Evolutionary conservation across 2,113 vertebrate genomes (phyloP).

Genomic region (Notechis scutatus): DNA sequence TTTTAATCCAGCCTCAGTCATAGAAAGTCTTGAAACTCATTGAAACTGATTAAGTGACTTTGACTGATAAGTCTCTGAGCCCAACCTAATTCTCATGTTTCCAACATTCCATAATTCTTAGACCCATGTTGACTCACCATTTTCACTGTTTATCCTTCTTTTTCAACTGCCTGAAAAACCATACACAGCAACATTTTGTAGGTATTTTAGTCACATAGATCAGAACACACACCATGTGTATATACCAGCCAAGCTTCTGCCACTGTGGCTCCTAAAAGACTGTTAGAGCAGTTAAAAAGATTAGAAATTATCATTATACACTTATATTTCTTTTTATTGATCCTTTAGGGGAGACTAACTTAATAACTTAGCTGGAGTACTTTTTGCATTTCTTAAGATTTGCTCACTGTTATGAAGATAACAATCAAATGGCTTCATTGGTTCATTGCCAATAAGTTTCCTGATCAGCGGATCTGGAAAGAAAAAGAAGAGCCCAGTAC

Average conservation of each 20-base stretch:
- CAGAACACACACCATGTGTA: slow-evolving; percentile 1
- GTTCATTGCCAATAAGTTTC: slow-evolving; percentile 52
- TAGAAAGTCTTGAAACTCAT: background rate
- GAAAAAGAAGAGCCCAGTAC: slow-evolving; percentile 8
- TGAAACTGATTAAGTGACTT: background rate
- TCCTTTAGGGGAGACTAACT: slow-evolving; percentile 50
- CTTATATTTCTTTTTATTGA: slow-evolving; percentile 54
- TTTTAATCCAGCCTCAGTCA: background rate
- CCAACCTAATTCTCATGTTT: background rate
- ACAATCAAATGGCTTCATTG: slow-evolving; percentile 51
- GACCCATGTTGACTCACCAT: background rate
- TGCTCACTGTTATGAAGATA: slow-evolving; percentile 51
- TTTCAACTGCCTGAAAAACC: slow-evolving; percentile 4
- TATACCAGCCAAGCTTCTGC: background rate
- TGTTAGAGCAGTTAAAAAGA: slow-evolving; percentile 42
- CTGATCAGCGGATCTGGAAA: slow-evolving; percentile 27
- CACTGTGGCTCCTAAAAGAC: slow-evolving; percentile 41
- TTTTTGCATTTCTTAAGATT: slow-evolving; percentile 37
- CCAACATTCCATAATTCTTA: background rate
- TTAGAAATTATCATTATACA: slow-evolving; percentile 49
- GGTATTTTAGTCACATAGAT: slow-evolving; percentile 4
- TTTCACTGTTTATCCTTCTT: background rate
- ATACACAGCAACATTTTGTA: background rate
- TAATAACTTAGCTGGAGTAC: slow-evolving; percentile 45
- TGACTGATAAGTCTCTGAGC: background rate